Conservation (phyloP, 2,797 vertebrate species). For the Leptodactylus fallax region DNA sequence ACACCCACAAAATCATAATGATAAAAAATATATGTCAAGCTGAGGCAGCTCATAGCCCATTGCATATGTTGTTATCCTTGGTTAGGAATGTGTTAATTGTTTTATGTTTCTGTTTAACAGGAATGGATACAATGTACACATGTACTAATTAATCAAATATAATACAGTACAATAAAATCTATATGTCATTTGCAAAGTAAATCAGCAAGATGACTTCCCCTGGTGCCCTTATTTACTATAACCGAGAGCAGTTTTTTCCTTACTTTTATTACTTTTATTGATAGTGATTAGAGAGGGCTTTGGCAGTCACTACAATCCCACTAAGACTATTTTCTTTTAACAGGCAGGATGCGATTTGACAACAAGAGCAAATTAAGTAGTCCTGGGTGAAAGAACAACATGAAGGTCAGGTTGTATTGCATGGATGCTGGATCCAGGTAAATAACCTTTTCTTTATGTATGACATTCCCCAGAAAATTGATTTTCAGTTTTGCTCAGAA, state of each 20-base stretch:
- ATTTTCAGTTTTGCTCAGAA: slow-evolving; percentile 32
- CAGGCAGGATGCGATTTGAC: neutral
- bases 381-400: slow-evolving; percentile 18
- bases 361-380: slow-evolving; percentile 11
- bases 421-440: slow-evolving; percentile 14
- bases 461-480: slow-evolving; percentile 20
- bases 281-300: neutral
- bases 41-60: no score
- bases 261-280: neutral
- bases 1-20: no score
- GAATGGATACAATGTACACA: neutral
- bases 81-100: neutral
- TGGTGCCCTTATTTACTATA: neutral
- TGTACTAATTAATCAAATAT: neutral
- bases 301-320: neutral
- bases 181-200: neutral
- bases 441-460: slow-evolving; percentile 31
- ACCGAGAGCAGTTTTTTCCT: neutral
- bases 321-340: neutral
- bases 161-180: neutral
- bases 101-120: neutral
- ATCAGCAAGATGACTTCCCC: neutral
- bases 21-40: no score
- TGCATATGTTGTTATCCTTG: no score
- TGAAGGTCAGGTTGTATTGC: slow-evolving; percentile 25